Evolutionary conservation across 2,797 vertebrate genomes (phyloP), one percentile per base, ranked within the genome.

Genomic region (Poecilia velifera): DNA sequence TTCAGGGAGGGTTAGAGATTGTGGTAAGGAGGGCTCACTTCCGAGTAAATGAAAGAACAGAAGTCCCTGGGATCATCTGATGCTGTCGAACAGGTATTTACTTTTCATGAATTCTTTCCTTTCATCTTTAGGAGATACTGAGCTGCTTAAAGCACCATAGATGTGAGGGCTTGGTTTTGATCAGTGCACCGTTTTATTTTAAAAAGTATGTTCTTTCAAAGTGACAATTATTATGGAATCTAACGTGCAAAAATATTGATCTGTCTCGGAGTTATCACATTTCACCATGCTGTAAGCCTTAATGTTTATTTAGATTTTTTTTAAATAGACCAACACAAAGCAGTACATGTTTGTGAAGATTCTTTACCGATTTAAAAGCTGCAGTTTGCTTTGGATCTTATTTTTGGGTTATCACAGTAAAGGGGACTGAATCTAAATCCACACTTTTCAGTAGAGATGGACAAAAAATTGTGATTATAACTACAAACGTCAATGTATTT

Each of bases 61-160:
- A 80, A 59, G 77, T 88, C 81, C 46, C 79, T 78, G 72, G 87
- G 80, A 80, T 90, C 85, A 80, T 86, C 70, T 81, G 25, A 64
- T 82, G 84, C 79, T 83, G 78, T 25, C 86, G 82, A 82, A 82
- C 81, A 73, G 82, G 79, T 64, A 41, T 85, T 86, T 87, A 83
- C 75, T 83, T 68, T 82, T 82, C 62, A 71, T 77, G 31, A 62
- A 71, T 53, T 55, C 57, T 86, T 71, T 57, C 4, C 71, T 77
- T 90, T 89, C 90, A 93, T 90, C 76, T 77, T 47, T 59, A 43
- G 49, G n/a, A 86, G 75, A 79, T 83, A 41, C 76, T 75, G 59
- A 87, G 80, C 82, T 55, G 64, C 87, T 77, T 16, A 25, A 76
- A 81, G 81, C 74, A 75, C 59, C 74, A 77, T 2, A 49, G 74